Evolutionary conservation across 2,888 invertebrate genomes (phyloP), one percentile per base, ranked within the genome.

Genomic region (Drosophila leonis): DNA sequence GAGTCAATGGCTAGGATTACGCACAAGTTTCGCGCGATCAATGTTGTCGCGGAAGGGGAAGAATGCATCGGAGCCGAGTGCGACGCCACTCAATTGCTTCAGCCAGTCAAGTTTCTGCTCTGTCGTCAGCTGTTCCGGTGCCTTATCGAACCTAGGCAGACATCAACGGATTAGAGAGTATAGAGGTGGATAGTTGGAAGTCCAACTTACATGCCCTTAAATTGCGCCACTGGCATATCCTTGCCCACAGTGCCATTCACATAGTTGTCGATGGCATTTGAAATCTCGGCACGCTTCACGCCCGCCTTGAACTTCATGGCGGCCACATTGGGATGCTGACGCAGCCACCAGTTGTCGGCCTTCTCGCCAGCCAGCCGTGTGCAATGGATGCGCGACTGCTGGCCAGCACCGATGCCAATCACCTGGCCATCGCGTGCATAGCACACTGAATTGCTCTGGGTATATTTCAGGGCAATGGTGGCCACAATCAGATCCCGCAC

Each of bases 41-140:
- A 99, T 96, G 90, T 98, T 99, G 92, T 99, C 99, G 80, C 98
- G 95, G 95, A 99, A 99, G 33, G 99, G 99, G 94, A 99, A 99
- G 94, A 99, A 99, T 0, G 99, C 99, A 93, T 99, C 99, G 0
- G 99, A 99, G 18, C 97, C 97, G 27, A 99, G 94, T 5, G 97
- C 96, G 35, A 98, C 97, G 31, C 96, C 96, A 72, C 94, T 95
- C 88, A 98, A 93, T 92, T 95, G 94, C 63, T 93, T 93, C 29
- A 95, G 90, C 97, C 97, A 98, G 5, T 94, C 94, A 0, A 93
- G 92, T 68, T 95, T 95, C 80, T 97, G 96, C 42, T 94, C 93
- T 52, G 95, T 94, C 0, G 96, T 96, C 27, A 98, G 94, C 51
- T 95, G 94, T 20, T 94, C 93, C 0, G 98, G 98, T 6, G 96